Evolutionary conservation across 2,797 vertebrate species (phyloP).

Genomic region (Coranthus polyacanthus): DNA sequence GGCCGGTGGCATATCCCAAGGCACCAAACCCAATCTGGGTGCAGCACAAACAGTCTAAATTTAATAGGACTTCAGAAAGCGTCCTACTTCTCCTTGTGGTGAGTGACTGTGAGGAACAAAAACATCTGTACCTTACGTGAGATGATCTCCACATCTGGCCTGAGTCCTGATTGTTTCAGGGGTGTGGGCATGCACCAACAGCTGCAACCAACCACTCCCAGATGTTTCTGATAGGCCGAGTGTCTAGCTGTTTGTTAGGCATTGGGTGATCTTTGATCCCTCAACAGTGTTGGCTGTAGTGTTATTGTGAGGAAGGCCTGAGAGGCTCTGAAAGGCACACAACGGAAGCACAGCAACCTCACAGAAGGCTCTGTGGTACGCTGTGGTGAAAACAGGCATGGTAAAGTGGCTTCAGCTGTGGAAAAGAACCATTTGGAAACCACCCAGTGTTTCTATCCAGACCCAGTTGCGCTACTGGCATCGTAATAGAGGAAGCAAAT

Average conservation of each 20-base stretch:
- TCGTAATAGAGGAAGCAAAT: constrained; percentile 57
- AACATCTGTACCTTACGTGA: constrained; percentile 85
- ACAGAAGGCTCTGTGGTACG: constrained; percentile 70
- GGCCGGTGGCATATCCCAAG: constrained; percentile 61
- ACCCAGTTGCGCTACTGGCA: constrained; percentile 59
- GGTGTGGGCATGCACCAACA: constrained; percentile 79
- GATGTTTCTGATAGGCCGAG: constrained; percentile 82
- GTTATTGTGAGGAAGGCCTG: constrained; percentile 70
- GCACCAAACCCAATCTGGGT: constrained; percentile 69
- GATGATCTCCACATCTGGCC: constrained; percentile 82
- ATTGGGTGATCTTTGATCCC: constrained; percentile 82
- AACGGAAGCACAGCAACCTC: constrained; percentile 76
- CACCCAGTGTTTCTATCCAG: constrained; percentile 66
- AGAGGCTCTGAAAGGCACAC: constrained; percentile 63
- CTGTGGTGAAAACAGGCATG: constrained; percentile 72
- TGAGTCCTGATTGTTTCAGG: constrained; percentile 70
- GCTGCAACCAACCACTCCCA: constrained; percentile 81
- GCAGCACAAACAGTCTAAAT: constrained; percentile 77
- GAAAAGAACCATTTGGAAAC: constrained; percentile 71
- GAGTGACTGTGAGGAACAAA: constrained; percentile 60
- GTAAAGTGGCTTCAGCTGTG: constrained; percentile 80
- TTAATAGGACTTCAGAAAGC: constrained; percentile 76
- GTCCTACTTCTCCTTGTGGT: constrained; percentile 64
- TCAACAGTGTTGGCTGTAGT: constrained; percentile 62
- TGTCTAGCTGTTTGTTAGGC: constrained; percentile 82